Evolutionary conservation across 2,113 vertebrate species (phyloP), one percentile per base, ranked within the genome.

Genomic region (Paramormyrops kingsleyae): DNA sequence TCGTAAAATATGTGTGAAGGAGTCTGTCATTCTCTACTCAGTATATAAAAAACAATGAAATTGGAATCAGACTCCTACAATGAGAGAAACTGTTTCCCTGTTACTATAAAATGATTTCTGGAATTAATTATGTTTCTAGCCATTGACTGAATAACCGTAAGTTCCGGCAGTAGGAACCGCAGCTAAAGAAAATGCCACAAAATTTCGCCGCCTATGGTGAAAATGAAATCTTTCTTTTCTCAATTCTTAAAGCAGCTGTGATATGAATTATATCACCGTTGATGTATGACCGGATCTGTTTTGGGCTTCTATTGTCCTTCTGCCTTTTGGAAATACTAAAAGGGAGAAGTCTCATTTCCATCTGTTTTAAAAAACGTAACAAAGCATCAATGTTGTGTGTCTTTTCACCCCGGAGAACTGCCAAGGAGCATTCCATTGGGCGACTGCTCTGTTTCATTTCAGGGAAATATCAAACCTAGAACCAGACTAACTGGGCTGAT

Each of bases 61-160:
- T 12, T 10, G 24, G 62, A 66, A 87, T 52, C 47, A 52, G 47
- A 53, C n/a, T 52, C 50, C 15, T 31, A 88, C 39, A 24, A 44
- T n/a, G 52, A 88, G 52, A 88, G 56, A 62, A 88, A 66, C 56
- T 66, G 46, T 87, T n/a, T 87, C 35, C 12, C 6, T 27, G 10
- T 88, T 66, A 52, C 47, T 42, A 35, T 59, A 42, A 53, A 56
- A 31, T 31, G 53, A n/a, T 87, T 31, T 42, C 19, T 35, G 49
- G 5, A n/a, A 56, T 88, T 87, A 90, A 87, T 83, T 12, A 4
- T 31, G 89, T 87, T 70, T 70, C 88, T 12, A 27, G 53, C n/a
- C 21, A 7, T 53, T 89, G 66, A 89, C 74, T 89, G 9, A 39
- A 27, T 90, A 46, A 84, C 53, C 15, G 13, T 50, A 49, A 86